Percentiles rank a stretch among this genome's conserved stretches.
phyloP scores from a whole-genome alignment of 1,140 invertebrate species.

The Holotrichia oblita region DNA sequence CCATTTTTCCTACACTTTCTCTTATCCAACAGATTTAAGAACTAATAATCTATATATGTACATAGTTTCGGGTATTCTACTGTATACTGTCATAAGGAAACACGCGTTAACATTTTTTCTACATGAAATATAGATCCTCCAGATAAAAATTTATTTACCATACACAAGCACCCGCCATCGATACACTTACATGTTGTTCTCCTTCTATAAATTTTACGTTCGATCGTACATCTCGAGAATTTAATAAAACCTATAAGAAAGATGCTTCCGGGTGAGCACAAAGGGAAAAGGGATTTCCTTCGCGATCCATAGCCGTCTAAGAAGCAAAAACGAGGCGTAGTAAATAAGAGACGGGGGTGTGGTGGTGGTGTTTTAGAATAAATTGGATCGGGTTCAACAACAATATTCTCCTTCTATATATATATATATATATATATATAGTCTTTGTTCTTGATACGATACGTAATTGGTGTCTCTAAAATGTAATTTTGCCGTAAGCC shows the following conservation, averaged over 20 bases:
- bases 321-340: not conserved
- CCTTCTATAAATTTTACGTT: not conserved
- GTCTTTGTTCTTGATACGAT: constrained; percentile 8
- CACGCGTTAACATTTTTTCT: too few relatives aligned
- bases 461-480: constrained; percentile 20
- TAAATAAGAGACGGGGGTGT: not conserved
- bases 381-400: constrained; percentile 5
- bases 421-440: not conserved
- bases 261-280: not conserved
- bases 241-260: not conserved
- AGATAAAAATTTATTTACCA: too few relatives aligned
- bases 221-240: not conserved
- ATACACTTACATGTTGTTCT: too few relatives aligned
- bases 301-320: not conserved
- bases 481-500: constrained; percentile 7
- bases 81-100: too few relatives aligned
- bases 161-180: too few relatives aligned
- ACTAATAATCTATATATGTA: too few relatives aligned
- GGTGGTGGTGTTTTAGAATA: not conserved
- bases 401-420: not conserved
- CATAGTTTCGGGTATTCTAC: too few relatives aligned
- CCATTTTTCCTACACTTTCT: too few relatives aligned
- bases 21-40: too few relatives aligned
- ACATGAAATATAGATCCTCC: too few relatives aligned
- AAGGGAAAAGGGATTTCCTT: not conserved